Base-by-base conservation (phyloP, 2,797 vertebrate species). In the Stomatorhinus walkeri region DNA sequence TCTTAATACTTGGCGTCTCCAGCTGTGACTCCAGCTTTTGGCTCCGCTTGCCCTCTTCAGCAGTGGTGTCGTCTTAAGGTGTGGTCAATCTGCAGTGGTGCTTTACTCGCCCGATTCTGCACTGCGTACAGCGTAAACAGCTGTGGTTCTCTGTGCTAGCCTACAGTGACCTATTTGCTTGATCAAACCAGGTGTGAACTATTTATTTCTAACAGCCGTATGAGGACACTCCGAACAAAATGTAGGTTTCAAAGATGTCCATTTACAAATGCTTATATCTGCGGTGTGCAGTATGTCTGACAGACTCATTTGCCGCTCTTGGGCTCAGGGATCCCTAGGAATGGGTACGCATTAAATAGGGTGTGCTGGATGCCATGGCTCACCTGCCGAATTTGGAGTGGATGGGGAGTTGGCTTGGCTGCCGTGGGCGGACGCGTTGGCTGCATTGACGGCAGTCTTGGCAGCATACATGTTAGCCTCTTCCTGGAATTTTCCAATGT, bases 401-500 rank as follows among this genome's bases (percentile, higher is more conserved):
- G 98, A 98, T 94, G 98, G 98, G 92, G 98, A 99, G 95, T 99
- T 99, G 94, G 98, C 98, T 96, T 98, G 98, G 96, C 98, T 99
- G 95, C 98, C 98, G 91, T 99, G 98, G 95, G 98, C 97, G 94
- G 98, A 99, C 94, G 97, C 98, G 93, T 97, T 99, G 95, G 98
- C 96, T 91, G 98, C 98, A 91, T 94, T 99, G 93, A 99, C 98
- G 93, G 98, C 98, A 89, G 98, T 99, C 97, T 98, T 98, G 95
- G 98, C 98, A 93, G 98, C 98, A 94, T 99, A 99, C 97, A 99
- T 99, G 97, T 99, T 99, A 96, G 98, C 98, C 96, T 99, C 98
- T 95, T 99, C 98, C 95, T 99, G 98, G 95, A 99, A 99, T 96
- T 99, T 99, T 96, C 98, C 98, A 95, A 99, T 99, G 97, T 99